Conservation (phyloP, 2,113 vertebrate genomes). For the Euleptes europaea region DNA sequence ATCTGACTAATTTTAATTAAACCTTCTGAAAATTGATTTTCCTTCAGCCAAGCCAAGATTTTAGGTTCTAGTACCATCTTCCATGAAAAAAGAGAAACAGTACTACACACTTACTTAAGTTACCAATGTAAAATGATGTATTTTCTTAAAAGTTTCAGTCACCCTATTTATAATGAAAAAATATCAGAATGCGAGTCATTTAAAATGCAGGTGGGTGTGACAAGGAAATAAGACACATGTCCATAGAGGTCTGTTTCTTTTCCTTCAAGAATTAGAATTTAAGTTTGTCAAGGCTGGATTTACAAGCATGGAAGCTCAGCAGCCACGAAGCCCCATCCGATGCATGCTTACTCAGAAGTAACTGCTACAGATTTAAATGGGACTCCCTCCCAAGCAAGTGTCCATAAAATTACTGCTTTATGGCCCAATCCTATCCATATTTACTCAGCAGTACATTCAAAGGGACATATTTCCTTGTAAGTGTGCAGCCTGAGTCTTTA, state of each 20-base stretch:
- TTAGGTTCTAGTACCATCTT: slow-evolving; percentile 51
- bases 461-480: background rate
- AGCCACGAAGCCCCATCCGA: background rate
- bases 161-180: background rate
- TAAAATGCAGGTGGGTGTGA: background rate
- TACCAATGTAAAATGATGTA: background rate
- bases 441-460: background rate
- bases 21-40: slow-evolving; percentile 72
- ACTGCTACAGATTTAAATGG: background rate
- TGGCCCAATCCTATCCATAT: background rate
- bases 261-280: background rate
- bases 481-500: no score
- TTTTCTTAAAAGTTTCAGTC: background rate
- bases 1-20: slow-evolving; percentile 80
- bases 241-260: background rate
- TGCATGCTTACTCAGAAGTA: background rate
- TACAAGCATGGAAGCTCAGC: background rate
- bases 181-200: background rate
- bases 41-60: slow-evolving; percentile 60
- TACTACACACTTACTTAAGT: slow-evolving; percentile 6
- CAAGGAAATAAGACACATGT: background rate
- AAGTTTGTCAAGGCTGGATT: background rate
- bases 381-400: background rate
- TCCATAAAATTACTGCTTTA: background rate
- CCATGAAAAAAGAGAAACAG: background rate